Percentiles rank a stretch among this genome's conserved stretches.
These are phyloP conservation scores for Gadus chalcogrammus DNA, from an alignment of 2,113 vertebrate species.

Conservation along the genomic window DNA sequence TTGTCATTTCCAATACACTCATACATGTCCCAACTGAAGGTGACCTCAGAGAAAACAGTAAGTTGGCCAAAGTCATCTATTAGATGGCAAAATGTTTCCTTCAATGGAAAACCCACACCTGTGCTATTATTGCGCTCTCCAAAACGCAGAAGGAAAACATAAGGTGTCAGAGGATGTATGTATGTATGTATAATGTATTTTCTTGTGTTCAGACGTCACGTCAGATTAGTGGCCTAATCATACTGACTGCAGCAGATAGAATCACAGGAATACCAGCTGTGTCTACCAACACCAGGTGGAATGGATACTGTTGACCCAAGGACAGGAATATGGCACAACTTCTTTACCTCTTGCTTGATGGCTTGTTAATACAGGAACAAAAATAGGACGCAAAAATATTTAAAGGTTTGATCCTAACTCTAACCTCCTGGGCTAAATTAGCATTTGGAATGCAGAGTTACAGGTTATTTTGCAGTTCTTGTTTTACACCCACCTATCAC, in stretches of 20 bases:
- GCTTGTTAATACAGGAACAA: conserved; percentile 33
- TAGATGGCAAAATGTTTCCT: conserved; percentile 48
- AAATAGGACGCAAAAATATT: conserved; percentile 10
- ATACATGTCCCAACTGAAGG: conserved; percentile 44
- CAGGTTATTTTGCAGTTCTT: too few relatives aligned
- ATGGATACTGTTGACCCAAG: conserved; percentile 35
- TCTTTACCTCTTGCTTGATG: background rate
- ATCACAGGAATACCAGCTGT: conserved; percentile 25
- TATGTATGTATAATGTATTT: conserved; percentile 24
- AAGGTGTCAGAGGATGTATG: conserved; percentile 14
- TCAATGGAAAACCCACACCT: conserved; percentile 52
- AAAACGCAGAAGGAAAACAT: conserved; percentile 31
- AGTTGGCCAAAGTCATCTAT: conserved; percentile 37
- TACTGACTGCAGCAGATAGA: conserved; percentile 10
- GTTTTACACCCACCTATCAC: too few relatives aligned
- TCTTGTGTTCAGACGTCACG: conserved; percentile 19
- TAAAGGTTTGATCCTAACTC: background rate
- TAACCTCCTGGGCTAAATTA: background rate
- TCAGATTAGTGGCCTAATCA: conserved; percentile 20
- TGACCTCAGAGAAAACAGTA: conserved; percentile 38
- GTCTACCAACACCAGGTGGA: conserved; percentile 32
- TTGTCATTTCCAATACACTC: conserved; percentile 41
- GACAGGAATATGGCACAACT: background rate
- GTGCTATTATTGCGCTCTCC: conserved; percentile 18
- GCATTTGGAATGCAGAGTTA: too few relatives aligned